Evolutionary conservation across 2,113 vertebrate genomes (phyloP).

Genomic region (Chamaetylas fuelleborni): DNA sequence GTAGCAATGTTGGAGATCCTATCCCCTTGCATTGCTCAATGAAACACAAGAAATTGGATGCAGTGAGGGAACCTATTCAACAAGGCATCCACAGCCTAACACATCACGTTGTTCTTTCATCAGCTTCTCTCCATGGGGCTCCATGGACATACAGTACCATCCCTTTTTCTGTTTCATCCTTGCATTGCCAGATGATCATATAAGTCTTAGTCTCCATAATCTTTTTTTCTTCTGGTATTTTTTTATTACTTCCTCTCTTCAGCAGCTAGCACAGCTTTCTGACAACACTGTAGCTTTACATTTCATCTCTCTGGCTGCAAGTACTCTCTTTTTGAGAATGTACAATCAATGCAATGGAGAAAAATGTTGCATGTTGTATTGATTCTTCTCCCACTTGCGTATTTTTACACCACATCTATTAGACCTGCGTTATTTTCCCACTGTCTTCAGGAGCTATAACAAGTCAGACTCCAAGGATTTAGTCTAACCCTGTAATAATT

Average conservation of each 20-base stretch:
- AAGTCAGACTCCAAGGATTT: background rate
- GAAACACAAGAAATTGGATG: background rate
- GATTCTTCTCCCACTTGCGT: background rate
- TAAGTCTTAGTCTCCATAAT: background rate
- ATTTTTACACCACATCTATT: background rate
- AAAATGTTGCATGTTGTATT: background rate
- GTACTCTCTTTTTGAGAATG: background rate
- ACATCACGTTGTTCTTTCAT: background rate
- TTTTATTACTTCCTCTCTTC: background rate
- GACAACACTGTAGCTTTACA: background rate
- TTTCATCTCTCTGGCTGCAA: background rate
- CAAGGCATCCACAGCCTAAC: too few relatives aligned
- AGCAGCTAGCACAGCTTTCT: background rate
- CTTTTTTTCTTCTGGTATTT: background rate
- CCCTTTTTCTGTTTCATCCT: background rate
- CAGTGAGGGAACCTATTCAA: background rate
- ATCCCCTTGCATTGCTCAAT: rapidly evolving
- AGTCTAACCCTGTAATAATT: background rate
- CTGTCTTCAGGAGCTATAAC: background rate
- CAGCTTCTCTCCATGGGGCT: background rate
- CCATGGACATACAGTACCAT: background rate
- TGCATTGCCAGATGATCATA: background rate
- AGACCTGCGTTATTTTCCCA: background rate
- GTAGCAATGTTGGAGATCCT: background rate
- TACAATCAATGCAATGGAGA: background rate